Evolutionary conservation across 2,113 vertebrate genomes (phyloP).

Genomic region (Vanacampus margaritifer): DNA sequence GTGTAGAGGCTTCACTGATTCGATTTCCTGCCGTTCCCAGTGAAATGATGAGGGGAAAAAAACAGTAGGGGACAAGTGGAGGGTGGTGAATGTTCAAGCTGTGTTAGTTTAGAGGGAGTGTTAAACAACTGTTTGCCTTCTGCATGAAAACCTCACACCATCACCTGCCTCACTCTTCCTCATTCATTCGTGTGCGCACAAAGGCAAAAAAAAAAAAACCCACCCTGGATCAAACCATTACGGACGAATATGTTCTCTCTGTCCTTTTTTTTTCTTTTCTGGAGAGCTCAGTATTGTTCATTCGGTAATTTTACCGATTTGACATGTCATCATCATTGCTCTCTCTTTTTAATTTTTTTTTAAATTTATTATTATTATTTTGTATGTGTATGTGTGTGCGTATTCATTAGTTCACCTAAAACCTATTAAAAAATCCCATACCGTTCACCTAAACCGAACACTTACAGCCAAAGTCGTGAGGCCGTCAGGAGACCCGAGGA

Average conservation of each 20-base stretch:
- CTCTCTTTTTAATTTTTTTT: too few species aligned
- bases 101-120: conserved; percentile 9
- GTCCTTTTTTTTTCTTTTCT: too few species aligned
- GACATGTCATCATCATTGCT: too few species aligned
- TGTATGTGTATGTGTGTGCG: too few species aligned
- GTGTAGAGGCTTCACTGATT: conserved; percentile 21
- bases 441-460: too few species aligned
- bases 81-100: conserved; percentile 2
- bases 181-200: conserved; percentile 21
- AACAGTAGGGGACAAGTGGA: not conserved
- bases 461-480: too few species aligned
- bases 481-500: too few species aligned
- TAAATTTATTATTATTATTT: too few species aligned
- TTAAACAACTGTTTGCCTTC: conserved; percentile 8
- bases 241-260: not conserved
- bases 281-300: too few species aligned
- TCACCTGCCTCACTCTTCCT: conserved; percentile 38
- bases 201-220: conserved; percentile 4
- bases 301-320: too few species aligned
- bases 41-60: conserved; percentile 8
- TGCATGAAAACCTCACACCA: conserved; percentile 43
- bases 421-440: too few species aligned
- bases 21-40: not conserved
- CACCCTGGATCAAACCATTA: conserved; percentile 10
- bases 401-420: too few species aligned